A percentile compares a stretch with the other conserved stretches of the same genome.
Evolutionary conservation across 2,888 invertebrate genomes (phyloP).

Genomic region (Megamerina dolium): DNA sequence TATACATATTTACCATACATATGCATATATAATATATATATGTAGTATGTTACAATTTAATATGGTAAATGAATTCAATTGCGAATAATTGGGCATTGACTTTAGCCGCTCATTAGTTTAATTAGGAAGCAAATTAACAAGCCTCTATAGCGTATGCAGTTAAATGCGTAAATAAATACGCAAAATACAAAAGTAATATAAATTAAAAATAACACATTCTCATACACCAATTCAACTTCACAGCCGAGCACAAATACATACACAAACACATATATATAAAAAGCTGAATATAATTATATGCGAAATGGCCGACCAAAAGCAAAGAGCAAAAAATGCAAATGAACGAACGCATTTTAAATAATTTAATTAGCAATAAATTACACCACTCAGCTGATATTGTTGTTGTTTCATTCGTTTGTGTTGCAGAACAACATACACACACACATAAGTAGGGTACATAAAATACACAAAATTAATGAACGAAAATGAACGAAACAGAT

Average conservation of each 20-base stretch:
- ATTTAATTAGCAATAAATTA: constrained; percentile 40
- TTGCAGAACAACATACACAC: too few species aligned
- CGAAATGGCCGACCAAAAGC: background rate
- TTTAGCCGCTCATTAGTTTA: constrained; percentile 48
- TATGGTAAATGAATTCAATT: constrained; percentile 14
- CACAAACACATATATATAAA: too few species aligned
- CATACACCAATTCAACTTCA: too few species aligned
- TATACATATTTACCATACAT: too few species aligned
- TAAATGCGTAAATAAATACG: constrained; percentile 14
- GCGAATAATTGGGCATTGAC: constrained; percentile 38
- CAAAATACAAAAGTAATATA: too few species aligned
- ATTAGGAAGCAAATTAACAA: constrained; percentile 47
- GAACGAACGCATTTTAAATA: constrained; percentile 29
- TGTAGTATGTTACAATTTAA: too few species aligned
- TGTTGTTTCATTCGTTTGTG: too few species aligned
- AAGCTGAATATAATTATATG: background rate
- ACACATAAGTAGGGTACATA: constrained; percentile 24
- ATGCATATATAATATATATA: too few species aligned
- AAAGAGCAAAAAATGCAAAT: background rate
- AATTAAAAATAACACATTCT: too few species aligned
- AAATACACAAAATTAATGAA: constrained; percentile 38
- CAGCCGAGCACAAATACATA: too few species aligned
- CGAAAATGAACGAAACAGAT: constrained; percentile 25
- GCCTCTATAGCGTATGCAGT: constrained; percentile 23
- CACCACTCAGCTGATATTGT: too few species aligned